Percentiles rank a stretch among this genome's conserved stretches.
Conservation (phyloP, 2,797 vertebrate species). For the Schizopygopsis pylzovi region DNA sequence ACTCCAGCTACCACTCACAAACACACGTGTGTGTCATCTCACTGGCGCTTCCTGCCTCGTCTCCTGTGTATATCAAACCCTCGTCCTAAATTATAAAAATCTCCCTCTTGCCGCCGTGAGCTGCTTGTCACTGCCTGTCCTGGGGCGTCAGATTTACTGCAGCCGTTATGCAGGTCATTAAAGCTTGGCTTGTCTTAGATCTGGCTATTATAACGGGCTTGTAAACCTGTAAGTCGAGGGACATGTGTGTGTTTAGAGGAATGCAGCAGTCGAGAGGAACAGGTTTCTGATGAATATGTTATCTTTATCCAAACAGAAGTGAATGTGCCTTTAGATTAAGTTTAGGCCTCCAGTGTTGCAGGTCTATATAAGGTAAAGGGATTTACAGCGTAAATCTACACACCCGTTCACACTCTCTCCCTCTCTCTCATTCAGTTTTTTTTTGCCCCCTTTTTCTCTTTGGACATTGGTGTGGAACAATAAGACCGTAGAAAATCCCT, state of each 20-base stretch:
- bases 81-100: slow-evolving; percentile 18
- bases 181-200: slow-evolving; percentile 26
- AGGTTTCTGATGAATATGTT: slow-evolving; percentile 41
- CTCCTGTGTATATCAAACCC: slow-evolving; percentile 17
- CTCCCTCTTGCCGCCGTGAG: not conserved
- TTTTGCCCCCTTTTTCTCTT: not conserved
- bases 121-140: slow-evolving; percentile 29
- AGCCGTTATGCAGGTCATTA: slow-evolving; percentile 35
- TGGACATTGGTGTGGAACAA: slow-evolving; percentile 9
- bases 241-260: slow-evolving; percentile 41
- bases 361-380: slow-evolving; percentile 41
- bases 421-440: not conserved
- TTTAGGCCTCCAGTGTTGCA: not conserved
- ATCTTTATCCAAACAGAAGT: slow-evolving; percentile 38
- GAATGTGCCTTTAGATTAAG: slow-evolving; percentile 17
- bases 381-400: not conserved
- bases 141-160: slow-evolving; percentile 17
- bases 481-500: slow-evolving; percentile 16
- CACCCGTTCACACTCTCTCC: too few species aligned
- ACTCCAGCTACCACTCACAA: not conserved
- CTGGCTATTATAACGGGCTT: slow-evolving; percentile 15
- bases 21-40: slow-evolving; percentile 1
- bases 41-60: not conserved
- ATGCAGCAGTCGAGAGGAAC: slow-evolving; percentile 41
- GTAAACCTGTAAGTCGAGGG: not conserved